Evolutionary conservation across 2,797 vertebrate species (phyloP).

Genomic region (Trematomus bernacchii): DNA sequence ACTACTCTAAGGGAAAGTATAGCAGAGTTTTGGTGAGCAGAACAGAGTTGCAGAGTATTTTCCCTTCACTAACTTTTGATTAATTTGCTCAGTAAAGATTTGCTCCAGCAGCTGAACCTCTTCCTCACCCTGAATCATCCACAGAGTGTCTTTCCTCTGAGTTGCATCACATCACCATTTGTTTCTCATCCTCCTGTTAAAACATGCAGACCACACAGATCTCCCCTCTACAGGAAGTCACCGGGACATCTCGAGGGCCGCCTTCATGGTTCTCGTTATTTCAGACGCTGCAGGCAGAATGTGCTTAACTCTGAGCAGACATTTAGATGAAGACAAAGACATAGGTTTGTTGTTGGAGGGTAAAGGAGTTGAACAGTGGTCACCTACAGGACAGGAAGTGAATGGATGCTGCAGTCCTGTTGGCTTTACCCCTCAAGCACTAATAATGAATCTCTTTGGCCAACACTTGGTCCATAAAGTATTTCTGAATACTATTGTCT

Average conservation of each 20-base stretch:
- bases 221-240: slow-evolving; percentile 30
- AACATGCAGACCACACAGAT: slow-evolving; percentile 46
- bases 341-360: slow-evolving; percentile 7
- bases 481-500: neutral
- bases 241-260: neutral
- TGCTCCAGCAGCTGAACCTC: neutral
- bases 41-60: neutral
- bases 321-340: neutral
- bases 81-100: neutral
- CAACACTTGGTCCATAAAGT: neutral
- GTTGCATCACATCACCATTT: slow-evolving; percentile 30
- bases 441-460: too few relatives aligned
- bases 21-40: too few relatives aligned
- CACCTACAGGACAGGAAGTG: slow-evolving; percentile 15
- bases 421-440: slow-evolving; percentile 28
- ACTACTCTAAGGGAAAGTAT: too few relatives aligned
- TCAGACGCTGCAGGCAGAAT: neutral
- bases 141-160: neutral
- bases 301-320: neutral
- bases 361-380: neutral
- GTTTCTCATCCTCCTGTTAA: slow-evolving; percentile 24
- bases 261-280: neutral
- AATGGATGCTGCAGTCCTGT: neutral
- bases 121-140: neutral
- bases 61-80: neutral